Evolutionary conservation across 2,797 vertebrate genomes (phyloP).

Genomic region (Rhyacichthys aspro): DNA sequence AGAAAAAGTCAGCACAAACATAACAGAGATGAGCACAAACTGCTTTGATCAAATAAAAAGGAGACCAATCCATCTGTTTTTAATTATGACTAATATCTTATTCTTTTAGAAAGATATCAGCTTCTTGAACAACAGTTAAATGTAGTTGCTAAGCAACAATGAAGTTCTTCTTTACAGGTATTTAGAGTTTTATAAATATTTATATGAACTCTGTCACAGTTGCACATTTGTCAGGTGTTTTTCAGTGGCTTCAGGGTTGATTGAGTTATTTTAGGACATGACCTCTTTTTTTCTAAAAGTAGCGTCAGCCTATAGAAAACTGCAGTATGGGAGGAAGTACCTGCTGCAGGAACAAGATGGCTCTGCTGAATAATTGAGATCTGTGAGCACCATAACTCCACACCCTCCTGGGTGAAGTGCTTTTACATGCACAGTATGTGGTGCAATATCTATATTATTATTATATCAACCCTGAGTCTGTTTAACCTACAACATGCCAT

Average conservation of each 20-base stretch:
- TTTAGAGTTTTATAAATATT: constrained; percentile 46
- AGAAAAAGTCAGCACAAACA: no score
- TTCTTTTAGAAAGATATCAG: neutral
- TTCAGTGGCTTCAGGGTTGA: constrained; percentile 16
- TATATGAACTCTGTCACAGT: constrained; percentile 30
- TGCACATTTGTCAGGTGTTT: constrained; percentile 21
- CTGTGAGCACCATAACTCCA: constrained; percentile 26
- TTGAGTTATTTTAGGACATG: constrained; percentile 26
- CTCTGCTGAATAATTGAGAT: constrained; percentile 50
- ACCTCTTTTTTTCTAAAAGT: constrained; percentile 25
- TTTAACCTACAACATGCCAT: constrained; percentile 13
- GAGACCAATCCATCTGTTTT: no score
- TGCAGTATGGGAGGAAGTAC: constrained; percentile 28
- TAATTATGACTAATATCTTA: neutral
- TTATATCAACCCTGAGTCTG: constrained; percentile 21
- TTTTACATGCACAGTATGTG: constrained; percentile 24
- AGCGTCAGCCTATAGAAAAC: constrained; percentile 27
- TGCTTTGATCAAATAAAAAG: no score
- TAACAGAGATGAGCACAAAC: neutral
- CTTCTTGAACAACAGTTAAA: neutral
- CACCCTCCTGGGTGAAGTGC: constrained; percentile 37
- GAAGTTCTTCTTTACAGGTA: constrained; percentile 14
- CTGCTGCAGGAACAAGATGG: constrained; percentile 42
- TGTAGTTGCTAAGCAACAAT: constrained; percentile 57
- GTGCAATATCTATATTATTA: constrained; percentile 8